phyloP scores from a whole-genome alignment of 2,888 invertebrate genomes.

The Sinelater perroti region DNA sequence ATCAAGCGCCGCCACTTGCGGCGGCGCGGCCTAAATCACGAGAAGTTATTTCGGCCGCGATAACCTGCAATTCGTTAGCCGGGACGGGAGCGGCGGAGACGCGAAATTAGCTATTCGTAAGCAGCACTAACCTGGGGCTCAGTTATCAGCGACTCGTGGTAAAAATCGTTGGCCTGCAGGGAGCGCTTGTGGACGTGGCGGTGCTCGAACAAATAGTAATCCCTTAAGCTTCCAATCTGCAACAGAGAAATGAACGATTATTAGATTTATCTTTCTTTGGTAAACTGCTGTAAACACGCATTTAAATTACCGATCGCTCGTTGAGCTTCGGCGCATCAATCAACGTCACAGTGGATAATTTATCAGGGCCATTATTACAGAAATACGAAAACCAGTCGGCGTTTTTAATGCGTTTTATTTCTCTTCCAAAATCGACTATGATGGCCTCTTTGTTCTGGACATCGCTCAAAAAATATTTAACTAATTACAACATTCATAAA shows the following conservation, averaged over 20 bases:
- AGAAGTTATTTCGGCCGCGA: constrained; percentile 1
- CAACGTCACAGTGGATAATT: constrained; percentile 3
- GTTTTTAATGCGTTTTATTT: no score
- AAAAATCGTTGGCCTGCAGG: constrained; percentile 76
- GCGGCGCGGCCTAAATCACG: background rate
- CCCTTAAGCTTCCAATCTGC: constrained; percentile 89
- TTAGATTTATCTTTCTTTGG: no score
- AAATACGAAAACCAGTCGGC: no score
- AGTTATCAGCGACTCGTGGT: constrained; percentile 78
- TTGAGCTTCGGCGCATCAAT: background rate
- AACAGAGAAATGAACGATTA: constrained; percentile 67
- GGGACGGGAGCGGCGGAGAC: constrained; percentile 3
- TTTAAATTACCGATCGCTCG: constrained; percentile 11
- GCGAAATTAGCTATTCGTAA: constrained; percentile 20
- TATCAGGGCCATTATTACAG: background rate
- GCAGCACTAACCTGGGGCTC: constrained; percentile 76
- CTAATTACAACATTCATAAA: no score
- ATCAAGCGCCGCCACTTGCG: constrained; percentile 2
- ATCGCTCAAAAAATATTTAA: no score
- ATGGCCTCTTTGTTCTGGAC: no score
- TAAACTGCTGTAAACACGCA: no score
- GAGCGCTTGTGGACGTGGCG: constrained; percentile 87
- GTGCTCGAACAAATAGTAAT: constrained; percentile 88
- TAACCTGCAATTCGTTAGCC: constrained; percentile 7
- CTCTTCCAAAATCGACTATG: no score